Evolutionary conservation across 1,140 invertebrate genomes (phyloP).

Genomic region (Drosophila mojavensis): DNA sequence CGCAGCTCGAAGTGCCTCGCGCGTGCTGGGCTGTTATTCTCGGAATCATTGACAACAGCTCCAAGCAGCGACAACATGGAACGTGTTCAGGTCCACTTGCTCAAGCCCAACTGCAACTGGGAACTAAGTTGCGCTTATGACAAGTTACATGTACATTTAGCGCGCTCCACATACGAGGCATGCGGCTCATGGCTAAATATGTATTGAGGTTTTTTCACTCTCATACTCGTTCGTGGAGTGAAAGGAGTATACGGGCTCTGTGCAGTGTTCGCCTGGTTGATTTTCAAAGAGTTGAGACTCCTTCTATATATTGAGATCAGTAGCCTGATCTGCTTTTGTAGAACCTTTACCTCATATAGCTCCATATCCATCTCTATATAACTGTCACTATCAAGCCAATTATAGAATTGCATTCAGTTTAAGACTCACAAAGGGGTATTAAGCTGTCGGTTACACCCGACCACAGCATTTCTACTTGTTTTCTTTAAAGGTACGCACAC

Average conservation of each 20-base stretch:
- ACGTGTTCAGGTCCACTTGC: conserved; percentile 58
- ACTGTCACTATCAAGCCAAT: too few relatives aligned
- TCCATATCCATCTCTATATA: not conserved
- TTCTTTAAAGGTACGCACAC: conserved; percentile 26
- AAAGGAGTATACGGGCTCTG: too few relatives aligned
- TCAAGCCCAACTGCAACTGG: conserved; percentile 12
- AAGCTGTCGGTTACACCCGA: not conserved
- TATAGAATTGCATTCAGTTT: too few relatives aligned
- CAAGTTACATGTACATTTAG: conserved; percentile 66
- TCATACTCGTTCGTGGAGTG: not conserved
- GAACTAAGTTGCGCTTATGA: conserved; percentile 65
- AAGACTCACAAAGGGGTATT: too few relatives aligned
- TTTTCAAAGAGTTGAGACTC: too few relatives aligned
- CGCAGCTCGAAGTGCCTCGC: conserved; percentile 29
- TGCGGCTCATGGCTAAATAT: conserved; percentile 32
- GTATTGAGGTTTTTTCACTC: conserved; percentile 8
- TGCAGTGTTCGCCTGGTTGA: too few relatives aligned
- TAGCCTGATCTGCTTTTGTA: too few relatives aligned
- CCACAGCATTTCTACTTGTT: not conserved
- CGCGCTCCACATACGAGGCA: conserved; percentile 67
- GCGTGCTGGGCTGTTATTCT: conserved; percentile 73
- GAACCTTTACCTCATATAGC: too few relatives aligned
- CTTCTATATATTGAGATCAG: too few relatives aligned
- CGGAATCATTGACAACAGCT: conserved; percentile 62
- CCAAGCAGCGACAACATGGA: conserved; percentile 40